A percentile compares a stretch with the other conserved stretches of the same genome.
These are phyloP conservation scores for Ormyrus labotus DNA, from an alignment of 2,888 invertebrate species.

Conservation along the genomic window DNA sequence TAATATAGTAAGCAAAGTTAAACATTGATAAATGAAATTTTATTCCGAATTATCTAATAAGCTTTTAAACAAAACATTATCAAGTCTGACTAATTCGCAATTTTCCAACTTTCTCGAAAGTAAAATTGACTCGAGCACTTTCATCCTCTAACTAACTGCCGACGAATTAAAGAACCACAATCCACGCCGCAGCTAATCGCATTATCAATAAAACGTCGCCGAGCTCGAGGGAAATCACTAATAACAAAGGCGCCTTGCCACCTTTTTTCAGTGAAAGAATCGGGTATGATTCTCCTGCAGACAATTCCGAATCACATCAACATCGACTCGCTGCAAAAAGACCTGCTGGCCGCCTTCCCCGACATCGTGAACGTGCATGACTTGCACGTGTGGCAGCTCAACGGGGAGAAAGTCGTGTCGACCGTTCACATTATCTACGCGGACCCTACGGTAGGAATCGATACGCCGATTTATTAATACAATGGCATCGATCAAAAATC, in stretches of 20 bases:
- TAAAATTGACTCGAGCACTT: too few species aligned
- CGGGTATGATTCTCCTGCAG: conserved; percentile 91
- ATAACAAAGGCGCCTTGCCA: conserved; percentile 5
- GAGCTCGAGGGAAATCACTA: not conserved
- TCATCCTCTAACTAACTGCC: too few species aligned
- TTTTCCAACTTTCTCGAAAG: too few species aligned
- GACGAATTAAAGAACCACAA: too few species aligned
- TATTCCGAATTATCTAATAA: too few species aligned
- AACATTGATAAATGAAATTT: too few species aligned
- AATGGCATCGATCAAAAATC: not conserved
- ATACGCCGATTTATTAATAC: not conserved
- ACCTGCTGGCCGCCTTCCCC: conserved; percentile 82
- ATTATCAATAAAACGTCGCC: not conserved
- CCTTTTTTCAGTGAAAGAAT: conserved; percentile 86
- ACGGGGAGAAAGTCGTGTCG: conserved; percentile 86
- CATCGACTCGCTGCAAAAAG: conserved; percentile 82
- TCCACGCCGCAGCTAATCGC: too few species aligned
- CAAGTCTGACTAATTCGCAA: too few species aligned
- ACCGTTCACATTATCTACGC: conserved; percentile 89
- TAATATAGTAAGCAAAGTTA: too few species aligned
- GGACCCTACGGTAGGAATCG: conserved; percentile 75
- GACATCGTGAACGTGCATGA: conserved; percentile 89
- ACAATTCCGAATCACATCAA: conserved; percentile 94
- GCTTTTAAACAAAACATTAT: too few species aligned
- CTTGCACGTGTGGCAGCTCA: conserved; percentile 92